Evolutionary conservation across 2,888 invertebrate species (phyloP).

Genomic region (Pristionchus fissidentatus): DNA sequence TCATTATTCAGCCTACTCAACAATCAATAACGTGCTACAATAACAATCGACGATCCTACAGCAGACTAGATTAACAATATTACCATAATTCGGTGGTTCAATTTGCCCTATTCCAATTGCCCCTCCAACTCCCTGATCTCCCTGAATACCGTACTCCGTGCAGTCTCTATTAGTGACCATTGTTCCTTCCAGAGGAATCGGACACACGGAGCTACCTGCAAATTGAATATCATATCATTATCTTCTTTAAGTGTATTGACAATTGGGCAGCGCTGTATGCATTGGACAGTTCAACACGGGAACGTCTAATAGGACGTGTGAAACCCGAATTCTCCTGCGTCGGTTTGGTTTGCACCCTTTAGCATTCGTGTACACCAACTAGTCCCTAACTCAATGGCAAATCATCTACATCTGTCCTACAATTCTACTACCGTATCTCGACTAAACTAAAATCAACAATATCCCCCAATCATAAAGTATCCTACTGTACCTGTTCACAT

Average conservation of each 20-base stretch:
- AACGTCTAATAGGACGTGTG: too few relatives aligned
- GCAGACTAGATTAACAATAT: too few relatives aligned
- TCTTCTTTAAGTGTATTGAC: background rate
- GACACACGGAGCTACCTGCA: conserved; percentile 52
- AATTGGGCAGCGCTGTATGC: too few relatives aligned
- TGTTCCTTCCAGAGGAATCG: conserved; percentile 65
- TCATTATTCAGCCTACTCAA: too few relatives aligned
- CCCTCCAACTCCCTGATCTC: conserved; percentile 5
- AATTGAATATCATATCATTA: background rate
- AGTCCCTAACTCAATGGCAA: too few relatives aligned
- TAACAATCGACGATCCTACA: background rate
- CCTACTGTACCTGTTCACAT: background rate
- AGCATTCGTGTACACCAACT: too few relatives aligned
- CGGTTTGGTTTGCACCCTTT: too few relatives aligned
- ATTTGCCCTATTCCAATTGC: background rate
- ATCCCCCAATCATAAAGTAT: background rate
- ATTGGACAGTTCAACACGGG: too few relatives aligned
- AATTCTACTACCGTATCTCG: too few relatives aligned
- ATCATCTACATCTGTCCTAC: too few relatives aligned
- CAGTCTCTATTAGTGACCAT: conserved; percentile 52
- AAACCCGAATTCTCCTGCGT: too few relatives aligned
- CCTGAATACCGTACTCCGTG: conserved; percentile 44
- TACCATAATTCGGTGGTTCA: background rate
- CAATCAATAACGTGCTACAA: background rate
- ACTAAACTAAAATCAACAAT: background rate